These are phyloP conservation scores for Drosophila subobscura DNA, from an alignment of 1,140 invertebrate genomes.

Conservation along the genomic window DNA sequence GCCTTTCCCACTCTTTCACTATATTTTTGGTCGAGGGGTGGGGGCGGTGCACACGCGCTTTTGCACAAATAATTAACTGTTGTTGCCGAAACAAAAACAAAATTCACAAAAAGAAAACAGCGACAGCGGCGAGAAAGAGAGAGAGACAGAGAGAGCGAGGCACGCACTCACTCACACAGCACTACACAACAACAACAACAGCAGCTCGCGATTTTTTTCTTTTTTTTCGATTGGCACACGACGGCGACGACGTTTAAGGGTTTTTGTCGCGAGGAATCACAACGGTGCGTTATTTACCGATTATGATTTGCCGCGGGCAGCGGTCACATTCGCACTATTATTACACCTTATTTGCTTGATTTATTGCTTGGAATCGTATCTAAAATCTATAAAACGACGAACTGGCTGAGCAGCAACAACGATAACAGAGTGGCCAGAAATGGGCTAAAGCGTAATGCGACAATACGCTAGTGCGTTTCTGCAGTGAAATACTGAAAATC, in stretches of 20 bases:
- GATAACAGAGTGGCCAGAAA: too few species aligned
- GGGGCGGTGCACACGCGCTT: conserved; percentile 38
- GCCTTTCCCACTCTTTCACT: conserved; percentile 16
- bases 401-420: too few species aligned
- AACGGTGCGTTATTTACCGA: too few species aligned
- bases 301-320: too few species aligned
- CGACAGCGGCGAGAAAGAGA: conserved; percentile 36
- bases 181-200: conserved; percentile 24
- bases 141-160: conserved; percentile 25
- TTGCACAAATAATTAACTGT: conserved; percentile 23
- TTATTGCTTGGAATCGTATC: too few species aligned
- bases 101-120: conserved; percentile 35
- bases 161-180: conserved; percentile 32
- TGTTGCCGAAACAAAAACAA: conserved; percentile 39
- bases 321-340: too few species aligned
- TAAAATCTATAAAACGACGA: too few species aligned
- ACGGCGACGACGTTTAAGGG: not conserved
- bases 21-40: conserved; percentile 26
- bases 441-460: too few species aligned
- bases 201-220: conserved; percentile 34
- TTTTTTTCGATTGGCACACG: conserved; percentile 5
- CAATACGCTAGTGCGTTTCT: too few species aligned
- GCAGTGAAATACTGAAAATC: too few species aligned
- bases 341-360: too few species aligned
- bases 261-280: too few species aligned